Evolutionary conservation across 2,113 vertebrate genomes (phyloP), one percentile per base, ranked within the genome.

Genomic region (Podiceps cristatus): DNA sequence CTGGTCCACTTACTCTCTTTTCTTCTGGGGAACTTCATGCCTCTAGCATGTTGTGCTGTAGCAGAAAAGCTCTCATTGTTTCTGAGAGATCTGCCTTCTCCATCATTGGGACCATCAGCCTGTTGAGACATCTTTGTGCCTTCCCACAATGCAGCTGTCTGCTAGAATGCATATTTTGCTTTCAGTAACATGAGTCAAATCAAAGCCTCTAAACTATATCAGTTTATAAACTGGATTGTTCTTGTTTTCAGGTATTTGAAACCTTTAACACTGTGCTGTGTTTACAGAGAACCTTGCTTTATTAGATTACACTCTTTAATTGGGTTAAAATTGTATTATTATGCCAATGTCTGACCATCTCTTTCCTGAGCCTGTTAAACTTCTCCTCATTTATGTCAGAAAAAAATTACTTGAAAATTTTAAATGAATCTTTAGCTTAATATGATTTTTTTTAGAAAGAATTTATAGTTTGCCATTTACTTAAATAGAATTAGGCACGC

Each of bases 41-140:
- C 15, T 64, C 15, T 52, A 15, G 2, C 11, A 23, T 17, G 17
- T 37, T 1, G 0, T 31, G 15, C 60, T 4, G 1, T 17, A 22
- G 13, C 6, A 67, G 35, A 55, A 77, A 74, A 59, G 10, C 18
- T 58, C 5, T 42, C 14, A 25, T 55, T 71, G 10, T 67, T 90
- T 80, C 29, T 52, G 42, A 56, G 28, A 31, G 7, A 35, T 31
- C 17, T 72, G 20, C 15, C 56, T 71, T 67, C 69, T 81, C 53
- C 24, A 28, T 22, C 53, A 20, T 3, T 27, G 37, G 22, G 40
- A 79, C 13, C 1, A 0, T 50, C 35, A 79, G 13, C 16, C 35
- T 56, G 5, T 29, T 35, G 47, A 33, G 22, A 35, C 7, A 42
- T 16, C 20, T 45, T 3, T 83, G 45, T 22, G 10, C 20, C 29